Percentiles rank a stretch among this genome's conserved stretches.
Evolutionary conservation across 2,797 vertebrate genomes (phyloP).

Genomic region (Sebastes cheni): DNA sequence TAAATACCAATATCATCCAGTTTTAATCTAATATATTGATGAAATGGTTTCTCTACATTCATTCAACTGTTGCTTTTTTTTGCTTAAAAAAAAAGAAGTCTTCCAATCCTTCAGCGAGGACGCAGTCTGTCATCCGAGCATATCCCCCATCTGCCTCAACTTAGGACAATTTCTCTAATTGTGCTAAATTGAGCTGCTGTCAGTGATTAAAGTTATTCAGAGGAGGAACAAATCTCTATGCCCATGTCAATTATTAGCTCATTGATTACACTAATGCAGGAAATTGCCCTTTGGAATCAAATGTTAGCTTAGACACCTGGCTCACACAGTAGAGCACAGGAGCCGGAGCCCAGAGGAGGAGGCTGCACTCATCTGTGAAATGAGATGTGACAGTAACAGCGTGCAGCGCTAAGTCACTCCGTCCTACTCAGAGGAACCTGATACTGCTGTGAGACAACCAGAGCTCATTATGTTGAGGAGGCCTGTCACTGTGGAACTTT

Average conservation of each 20-base stretch:
- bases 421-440: not conserved
- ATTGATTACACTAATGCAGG: conserved; percentile 96
- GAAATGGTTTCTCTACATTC: not conserved
- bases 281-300: conserved; percentile 90
- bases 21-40: too few species aligned
- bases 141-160: conserved; percentile 88
- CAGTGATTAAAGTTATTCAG: conserved; percentile 92
- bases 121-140: conserved; percentile 69
- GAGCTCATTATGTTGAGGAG: not conserved
- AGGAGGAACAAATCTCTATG: conserved; percentile 88
- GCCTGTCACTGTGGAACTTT: not conserved
- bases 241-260: conserved; percentile 89
- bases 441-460: conserved; percentile 1
- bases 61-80: not conserved
- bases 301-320: conserved; percentile 89
- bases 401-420: conserved; percentile 13
- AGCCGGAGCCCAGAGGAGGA: conserved; percentile 71
- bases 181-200: conserved; percentile 90
- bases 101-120: not conserved
- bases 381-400: conserved; percentile 59
- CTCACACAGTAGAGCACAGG: conserved; percentile 80
- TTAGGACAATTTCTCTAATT: conserved; percentile 93
- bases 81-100: not conserved
- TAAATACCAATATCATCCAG: not conserved
- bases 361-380: conserved; percentile 39